Percentiles rank a stretch among this genome's conserved stretches.
Conservation (phyloP, 1,140 invertebrate genomes). For the Pygmarrhopalites habei region DNA sequence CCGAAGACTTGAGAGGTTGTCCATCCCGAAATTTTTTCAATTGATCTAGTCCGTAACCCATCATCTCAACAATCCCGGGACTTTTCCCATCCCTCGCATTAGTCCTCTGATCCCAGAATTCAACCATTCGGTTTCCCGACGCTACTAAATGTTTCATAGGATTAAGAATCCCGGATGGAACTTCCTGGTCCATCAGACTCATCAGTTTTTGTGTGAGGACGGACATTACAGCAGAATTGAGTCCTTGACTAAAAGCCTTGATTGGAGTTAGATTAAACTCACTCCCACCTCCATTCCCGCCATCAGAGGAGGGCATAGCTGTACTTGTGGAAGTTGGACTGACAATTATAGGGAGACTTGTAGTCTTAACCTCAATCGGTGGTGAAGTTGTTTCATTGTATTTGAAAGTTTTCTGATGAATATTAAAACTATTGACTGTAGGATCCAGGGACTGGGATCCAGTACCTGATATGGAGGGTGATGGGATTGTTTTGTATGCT, state of each 20-base stretch:
- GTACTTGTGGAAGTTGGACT: not conserved
- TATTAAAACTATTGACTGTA: constrained; percentile 33
- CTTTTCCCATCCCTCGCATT: constrained; percentile 34
- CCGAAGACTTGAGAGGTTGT: constrained; percentile 22
- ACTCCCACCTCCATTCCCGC: not conserved
- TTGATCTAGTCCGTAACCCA: constrained; percentile 38
- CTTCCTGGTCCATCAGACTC: constrained; percentile 35
- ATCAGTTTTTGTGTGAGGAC: constrained; percentile 35
- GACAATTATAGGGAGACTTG: not conserved
- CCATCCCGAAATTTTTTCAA: constrained; percentile 37
- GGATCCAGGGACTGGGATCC: not conserved
- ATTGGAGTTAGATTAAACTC: constrained; percentile 18
- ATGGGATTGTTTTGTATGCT: not conserved
- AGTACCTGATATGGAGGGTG: not conserved
- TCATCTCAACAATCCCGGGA: constrained; percentile 33
- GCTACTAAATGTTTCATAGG: constrained; percentile 37
- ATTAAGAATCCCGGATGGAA: constrained; percentile 31
- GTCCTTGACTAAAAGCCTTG: constrained; percentile 27
- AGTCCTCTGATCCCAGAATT: constrained; percentile 36
- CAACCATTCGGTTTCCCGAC: constrained; percentile 38
- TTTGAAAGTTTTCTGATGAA: constrained; percentile 16
- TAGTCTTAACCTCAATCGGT: not conserved
- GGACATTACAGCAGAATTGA: constrained; percentile 32
- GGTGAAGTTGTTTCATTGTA: not conserved
- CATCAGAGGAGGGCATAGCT: not conserved